Evolutionary conservation across 2,888 invertebrate genomes (phyloP).

Genomic region (Ochropacha duplaris): DNA sequence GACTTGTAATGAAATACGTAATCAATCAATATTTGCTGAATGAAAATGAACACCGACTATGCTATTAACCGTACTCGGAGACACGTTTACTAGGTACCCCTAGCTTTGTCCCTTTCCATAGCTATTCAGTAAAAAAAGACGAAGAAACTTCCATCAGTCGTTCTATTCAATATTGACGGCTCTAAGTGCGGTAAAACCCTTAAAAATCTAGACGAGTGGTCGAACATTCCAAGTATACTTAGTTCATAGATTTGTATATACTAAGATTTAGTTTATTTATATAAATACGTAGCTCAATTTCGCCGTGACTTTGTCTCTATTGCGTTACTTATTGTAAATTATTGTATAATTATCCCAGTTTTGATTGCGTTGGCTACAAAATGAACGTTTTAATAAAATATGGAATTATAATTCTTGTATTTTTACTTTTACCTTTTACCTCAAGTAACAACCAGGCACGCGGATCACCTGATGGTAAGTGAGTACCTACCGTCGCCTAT

Average conservation of each 20-base stretch:
- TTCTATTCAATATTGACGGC: neutral
- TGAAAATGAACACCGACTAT: too few relatives aligned
- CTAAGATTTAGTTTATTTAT: slow-evolving; percentile 7
- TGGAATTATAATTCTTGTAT: slow-evolving; percentile 32
- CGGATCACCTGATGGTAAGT: neutral
- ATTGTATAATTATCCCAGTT: slow-evolving; percentile 36
- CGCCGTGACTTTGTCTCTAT: slow-evolving; percentile 23
- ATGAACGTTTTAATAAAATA: slow-evolving; percentile 55
- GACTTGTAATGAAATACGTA: too few relatives aligned
- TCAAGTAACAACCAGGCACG: too few relatives aligned
- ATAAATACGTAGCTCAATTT: slow-evolving; percentile 38
- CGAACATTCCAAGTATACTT: neutral
- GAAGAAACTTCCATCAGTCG: neutral
- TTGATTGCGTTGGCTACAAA: slow-evolving; percentile 37
- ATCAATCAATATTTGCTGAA: too few relatives aligned
- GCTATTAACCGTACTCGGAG: too few relatives aligned
- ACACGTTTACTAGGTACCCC: too few relatives aligned
- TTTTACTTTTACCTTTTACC: slow-evolving; percentile 21
- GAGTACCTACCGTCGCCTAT: too few relatives aligned
- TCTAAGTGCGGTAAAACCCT: neutral
- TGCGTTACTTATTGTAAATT: slow-evolving; percentile 29
- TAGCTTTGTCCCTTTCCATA: neutral
- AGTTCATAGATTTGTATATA: slow-evolving; percentile 14
- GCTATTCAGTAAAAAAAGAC: neutral
- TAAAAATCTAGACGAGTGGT: neutral